Base-by-base conservation (phyloP, 2,888 invertebrate species). In the Noctua janthina region DNA sequence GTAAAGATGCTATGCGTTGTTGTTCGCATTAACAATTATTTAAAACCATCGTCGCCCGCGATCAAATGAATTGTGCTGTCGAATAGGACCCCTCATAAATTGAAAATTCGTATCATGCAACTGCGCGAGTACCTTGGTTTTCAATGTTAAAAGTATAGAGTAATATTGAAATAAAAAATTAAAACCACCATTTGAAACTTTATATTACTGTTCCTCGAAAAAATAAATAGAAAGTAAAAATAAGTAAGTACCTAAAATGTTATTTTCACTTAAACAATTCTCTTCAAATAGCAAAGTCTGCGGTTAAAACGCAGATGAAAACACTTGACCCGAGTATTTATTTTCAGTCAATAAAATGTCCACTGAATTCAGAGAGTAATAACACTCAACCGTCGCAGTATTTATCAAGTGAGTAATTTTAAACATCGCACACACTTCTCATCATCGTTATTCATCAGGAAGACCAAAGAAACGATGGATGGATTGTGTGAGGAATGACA, bases 281-380 rank as follows among this genome's bases (percentile, higher is more conserved):
- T 62, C 13, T 81, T 76, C 15, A 67, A 73, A 74, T 66, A 67
- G 43, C 13, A 4, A 35, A 11, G 59, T 62, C 66, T 81, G 29
- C n/a, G 49, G 68, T 39, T 49, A 69, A 81, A 75, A 73, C 43
- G 68, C 43, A 62, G 69, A 75, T 39, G 39, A 56, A 81, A 78
- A 64, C 39, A 74, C n/a, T 75, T 62, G 72, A 51, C 39, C 59
- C 13, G 20, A 43, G 23, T n/a, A 74, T 56, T 62, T 43, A 73
- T 66, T 73, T 59, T 81, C 11, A 75, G 15, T 23, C 39, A 74
- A 39, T 49, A 66, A 67, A 84, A 66, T 73, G 66, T 69, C 35
- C 17, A 59, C 43, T 49, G 23, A 74, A 62, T 62, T 75, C 43
- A 39, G 49, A 71, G 13, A 51, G 17, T 54, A 20, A 23, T 23